Evolutionary conservation across 2,797 vertebrate genomes (phyloP).

Genomic region (Microctenopoma steveboyesi): DNA sequence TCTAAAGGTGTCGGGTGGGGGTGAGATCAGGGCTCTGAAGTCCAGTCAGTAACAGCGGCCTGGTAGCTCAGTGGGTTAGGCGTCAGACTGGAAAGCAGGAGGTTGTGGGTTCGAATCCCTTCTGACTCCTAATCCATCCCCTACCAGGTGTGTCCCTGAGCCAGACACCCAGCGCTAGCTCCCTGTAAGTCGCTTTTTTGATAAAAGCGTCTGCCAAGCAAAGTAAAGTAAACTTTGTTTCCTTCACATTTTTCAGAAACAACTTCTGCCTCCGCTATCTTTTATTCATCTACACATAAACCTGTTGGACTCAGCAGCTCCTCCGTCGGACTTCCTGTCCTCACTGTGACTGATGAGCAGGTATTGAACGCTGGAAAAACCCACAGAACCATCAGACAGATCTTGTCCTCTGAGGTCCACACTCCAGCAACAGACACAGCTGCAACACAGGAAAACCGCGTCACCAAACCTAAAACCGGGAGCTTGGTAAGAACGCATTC

Average conservation of each 20-base stretch:
- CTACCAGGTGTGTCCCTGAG: too few relatives aligned
- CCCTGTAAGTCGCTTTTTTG: too few relatives aligned
- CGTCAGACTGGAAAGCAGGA: too few relatives aligned
- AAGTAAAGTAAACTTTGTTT: too few relatives aligned
- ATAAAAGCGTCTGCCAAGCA: too few relatives aligned
- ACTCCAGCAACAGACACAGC: not conserved
- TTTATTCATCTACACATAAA: slow-evolving; percentile 41
- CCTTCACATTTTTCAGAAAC: slow-evolving; percentile 52
- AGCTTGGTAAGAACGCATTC: slow-evolving; percentile 30
- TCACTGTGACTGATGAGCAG: not conserved
- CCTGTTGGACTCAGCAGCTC: slow-evolving; percentile 14
- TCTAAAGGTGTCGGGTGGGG: not conserved
- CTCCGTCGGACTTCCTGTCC: slow-evolving; percentile 1
- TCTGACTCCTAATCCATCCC: too few relatives aligned
- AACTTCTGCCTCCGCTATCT: slow-evolving; percentile 37
- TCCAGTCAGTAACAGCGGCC: too few relatives aligned
- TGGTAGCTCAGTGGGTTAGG: too few relatives aligned
- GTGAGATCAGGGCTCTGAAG: not conserved
- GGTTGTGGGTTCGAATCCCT: too few relatives aligned
- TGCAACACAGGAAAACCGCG: slow-evolving; percentile 10
- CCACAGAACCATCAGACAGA: slow-evolving; percentile 12
- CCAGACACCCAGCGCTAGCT: too few relatives aligned
- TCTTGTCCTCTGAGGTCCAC: slow-evolving; percentile 12
- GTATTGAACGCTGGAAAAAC: slow-evolving; percentile 9
- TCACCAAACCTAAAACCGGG: slow-evolving; percentile 48